phyloP scores from a whole-genome alignment of 2,113 vertebrate genomes.

The Forbesichthys agassizii region DNA sequence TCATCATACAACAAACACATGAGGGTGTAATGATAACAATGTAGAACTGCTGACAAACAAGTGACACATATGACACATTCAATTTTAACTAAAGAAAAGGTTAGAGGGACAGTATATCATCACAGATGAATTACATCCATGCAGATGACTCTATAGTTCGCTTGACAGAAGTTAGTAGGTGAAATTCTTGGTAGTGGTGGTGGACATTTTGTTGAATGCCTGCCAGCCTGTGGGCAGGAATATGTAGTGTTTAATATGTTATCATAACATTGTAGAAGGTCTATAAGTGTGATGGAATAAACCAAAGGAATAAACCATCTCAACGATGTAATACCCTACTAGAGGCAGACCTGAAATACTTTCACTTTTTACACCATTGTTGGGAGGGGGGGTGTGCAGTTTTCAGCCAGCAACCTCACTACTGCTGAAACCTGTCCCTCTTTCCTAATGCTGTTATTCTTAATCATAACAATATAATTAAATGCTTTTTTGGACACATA shows the following conservation, averaged over 20 bases:
- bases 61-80: conserved; percentile 12
- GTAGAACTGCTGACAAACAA: conserved; percentile 9
- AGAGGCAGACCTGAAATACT: not conserved
- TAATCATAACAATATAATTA: too few relatives aligned
- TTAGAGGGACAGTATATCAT: conserved; percentile 49
- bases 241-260: conserved; percentile 59
- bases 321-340: conserved; percentile 36
- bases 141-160: conserved; percentile 56
- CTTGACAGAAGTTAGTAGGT: conserved; percentile 59
- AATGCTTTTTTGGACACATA: too few relatives aligned
- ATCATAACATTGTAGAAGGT: conserved; percentile 55
- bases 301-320: conserved; percentile 66
- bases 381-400: too few relatives aligned
- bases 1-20: not conserved
- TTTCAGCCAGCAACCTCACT: too few relatives aligned
- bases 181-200: conserved; percentile 60
- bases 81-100: conserved; percentile 35
- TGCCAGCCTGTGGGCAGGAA: conserved; percentile 32
- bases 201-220: conserved; percentile 32
- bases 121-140: conserved; percentile 61
- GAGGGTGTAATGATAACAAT: not conserved
- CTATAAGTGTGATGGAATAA: conserved; percentile 61
- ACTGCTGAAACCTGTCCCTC: too few relatives aligned
- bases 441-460: too few relatives aligned
- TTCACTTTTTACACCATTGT: too few relatives aligned